A percentile compares a stretch with the other conserved stretches of the same genome.
These are phyloP conservation scores for Leptonema lineaticorne DNA, from an alignment of 1,140 invertebrate genomes.

Conservation along the genomic window DNA sequence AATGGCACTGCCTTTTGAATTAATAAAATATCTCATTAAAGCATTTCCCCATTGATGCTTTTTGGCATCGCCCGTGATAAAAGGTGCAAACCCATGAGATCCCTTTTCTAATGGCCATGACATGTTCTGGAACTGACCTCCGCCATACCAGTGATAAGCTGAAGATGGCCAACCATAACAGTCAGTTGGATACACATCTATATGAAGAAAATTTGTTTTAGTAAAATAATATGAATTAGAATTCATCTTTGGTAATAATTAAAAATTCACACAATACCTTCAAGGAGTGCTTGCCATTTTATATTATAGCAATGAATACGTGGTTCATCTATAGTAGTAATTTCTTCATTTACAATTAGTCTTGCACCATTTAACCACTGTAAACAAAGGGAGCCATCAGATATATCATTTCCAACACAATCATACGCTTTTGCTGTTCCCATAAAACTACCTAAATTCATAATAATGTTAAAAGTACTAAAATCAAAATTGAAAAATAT, in stretches of 20 bases:
- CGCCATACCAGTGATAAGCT: constrained; percentile 77
- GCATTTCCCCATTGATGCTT: constrained; percentile 79
- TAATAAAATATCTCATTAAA: constrained; percentile 79
- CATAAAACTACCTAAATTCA: constrained; percentile 44
- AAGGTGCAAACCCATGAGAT: constrained; percentile 71
- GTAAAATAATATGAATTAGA: not conserved
- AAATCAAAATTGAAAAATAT: not conserved
- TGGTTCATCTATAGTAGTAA: constrained; percentile 19
- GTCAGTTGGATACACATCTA: constrained; percentile 69
- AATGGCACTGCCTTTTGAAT: constrained; percentile 79
- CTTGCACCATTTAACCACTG: constrained; percentile 78
- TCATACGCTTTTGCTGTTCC: constrained; percentile 66
- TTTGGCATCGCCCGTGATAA: constrained; percentile 78
- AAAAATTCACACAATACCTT: too few relatives aligned
- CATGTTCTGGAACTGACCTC: constrained; percentile 72
- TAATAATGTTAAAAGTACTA: not conserved
- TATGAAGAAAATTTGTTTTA: constrained; percentile 4
- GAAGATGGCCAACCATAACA: constrained; percentile 75
- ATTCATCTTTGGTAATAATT: too few relatives aligned
- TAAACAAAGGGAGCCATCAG: constrained; percentile 67
- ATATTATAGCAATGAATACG: constrained; percentile 75
- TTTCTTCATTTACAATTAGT: constrained; percentile 65
- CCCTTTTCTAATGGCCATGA: constrained; percentile 78
- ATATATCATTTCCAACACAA: constrained; percentile 66
- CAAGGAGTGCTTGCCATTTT: constrained; percentile 73